These are phyloP conservation scores for Heptranchias perlo DNA, from an alignment of 2,113 vertebrate species.

Conservation along the genomic window DNA sequence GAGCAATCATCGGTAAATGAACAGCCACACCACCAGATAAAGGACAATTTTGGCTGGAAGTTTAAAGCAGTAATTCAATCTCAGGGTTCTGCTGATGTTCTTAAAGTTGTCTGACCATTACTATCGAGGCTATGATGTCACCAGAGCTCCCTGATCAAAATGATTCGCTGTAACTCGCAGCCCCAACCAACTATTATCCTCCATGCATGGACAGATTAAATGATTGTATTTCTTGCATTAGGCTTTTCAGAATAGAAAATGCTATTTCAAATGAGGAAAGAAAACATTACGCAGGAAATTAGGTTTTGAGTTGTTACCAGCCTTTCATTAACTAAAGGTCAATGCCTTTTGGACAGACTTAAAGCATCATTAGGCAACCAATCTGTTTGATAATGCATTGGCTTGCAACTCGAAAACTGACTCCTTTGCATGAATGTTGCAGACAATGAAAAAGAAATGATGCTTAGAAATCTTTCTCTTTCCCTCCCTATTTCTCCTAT, in stretches of 20 bases:
- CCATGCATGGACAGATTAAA: background rate
- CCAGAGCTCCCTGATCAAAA: background rate
- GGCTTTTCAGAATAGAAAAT: background rate
- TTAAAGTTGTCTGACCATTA: too few species aligned
- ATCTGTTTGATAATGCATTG: background rate
- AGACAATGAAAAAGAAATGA: background rate
- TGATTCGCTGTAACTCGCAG: background rate
- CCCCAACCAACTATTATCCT: background rate
- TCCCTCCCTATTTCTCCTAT: background rate
- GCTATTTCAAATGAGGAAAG: background rate
- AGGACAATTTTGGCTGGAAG: background rate
- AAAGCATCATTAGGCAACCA: background rate
- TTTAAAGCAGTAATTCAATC: background rate
- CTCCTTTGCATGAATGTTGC: background rate
- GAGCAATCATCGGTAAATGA: background rate
- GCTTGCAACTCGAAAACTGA: background rate
- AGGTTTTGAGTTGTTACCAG: background rate
- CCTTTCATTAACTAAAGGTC: conserved; percentile 22
- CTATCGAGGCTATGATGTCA: background rate
- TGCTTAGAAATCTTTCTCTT: background rate
- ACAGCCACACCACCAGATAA: background rate
- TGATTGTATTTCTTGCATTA: background rate
- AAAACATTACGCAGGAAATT: background rate
- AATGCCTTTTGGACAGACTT: conserved; percentile 1
- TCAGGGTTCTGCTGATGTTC: background rate